A percentile compares a stretch with the other conserved stretches of the same genome.
These are phyloP conservation scores for Papilio helenus DNA, from an alignment of 1,140 invertebrate species.

Conservation along the genomic window DNA sequence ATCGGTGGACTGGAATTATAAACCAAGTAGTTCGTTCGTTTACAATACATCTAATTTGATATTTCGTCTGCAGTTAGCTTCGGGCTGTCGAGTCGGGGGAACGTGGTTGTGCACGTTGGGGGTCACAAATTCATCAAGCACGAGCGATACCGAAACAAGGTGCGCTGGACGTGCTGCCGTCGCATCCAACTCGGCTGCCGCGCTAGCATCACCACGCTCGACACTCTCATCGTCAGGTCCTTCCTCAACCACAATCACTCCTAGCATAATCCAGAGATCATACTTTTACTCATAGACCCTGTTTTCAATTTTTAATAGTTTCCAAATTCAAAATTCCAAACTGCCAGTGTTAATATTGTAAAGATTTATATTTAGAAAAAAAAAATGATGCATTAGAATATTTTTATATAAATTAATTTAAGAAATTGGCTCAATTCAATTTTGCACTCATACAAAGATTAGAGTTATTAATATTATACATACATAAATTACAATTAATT, in stretches of 20 bases:
- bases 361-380: neutral
- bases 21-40: neutral
- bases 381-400: neutral
- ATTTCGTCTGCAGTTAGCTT: conserved; percentile 64
- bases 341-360: neutral
- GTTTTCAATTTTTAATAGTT: neutral
- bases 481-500: neutral
- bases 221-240: conserved; percentile 66
- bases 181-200: conserved; percentile 64
- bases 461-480: neutral
- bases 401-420: neutral
- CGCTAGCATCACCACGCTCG: conserved; percentile 68
- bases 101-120: conserved; percentile 64
- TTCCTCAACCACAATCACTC: conserved; percentile 67
- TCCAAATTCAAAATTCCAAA: neutral
- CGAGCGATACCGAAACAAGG: conserved; percentile 67
- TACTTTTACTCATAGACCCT: neutral
- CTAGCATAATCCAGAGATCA: conserved; percentile 32
- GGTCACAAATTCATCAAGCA: conserved; percentile 75
- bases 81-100: conserved; percentile 67
- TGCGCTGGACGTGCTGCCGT: conserved; percentile 72
- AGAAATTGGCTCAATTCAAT: neutral
- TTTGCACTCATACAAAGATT: neutral
- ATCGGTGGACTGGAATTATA: too few relatives aligned
- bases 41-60: conserved; percentile 35